Percentiles rank a stretch among this genome's conserved stretches.
These are phyloP conservation scores for Halictus quadricinctus DNA, from an alignment of 2,888 invertebrate species.

Conservation along the genomic window DNA sequence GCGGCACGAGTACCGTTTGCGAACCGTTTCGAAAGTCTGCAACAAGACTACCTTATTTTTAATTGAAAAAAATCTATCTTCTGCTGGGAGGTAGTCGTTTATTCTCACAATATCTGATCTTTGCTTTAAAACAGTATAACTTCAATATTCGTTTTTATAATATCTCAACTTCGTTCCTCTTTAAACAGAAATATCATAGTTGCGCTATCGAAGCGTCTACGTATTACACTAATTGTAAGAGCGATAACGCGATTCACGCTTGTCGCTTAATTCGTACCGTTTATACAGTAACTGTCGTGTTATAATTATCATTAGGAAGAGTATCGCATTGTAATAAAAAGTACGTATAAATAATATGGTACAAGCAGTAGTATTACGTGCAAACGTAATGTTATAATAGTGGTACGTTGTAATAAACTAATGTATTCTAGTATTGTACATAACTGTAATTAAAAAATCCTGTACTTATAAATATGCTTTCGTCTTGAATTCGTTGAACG, in stretches of 20 bases:
- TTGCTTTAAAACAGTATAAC: conserved; percentile 6
- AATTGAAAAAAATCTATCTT: neutral
- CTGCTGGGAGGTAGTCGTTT: conserved; percentile 37
- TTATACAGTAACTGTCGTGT: neutral
- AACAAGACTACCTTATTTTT: neutral
- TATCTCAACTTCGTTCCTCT: neutral
- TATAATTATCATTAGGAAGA: neutral
- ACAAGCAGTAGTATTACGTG: conserved; percentile 14
- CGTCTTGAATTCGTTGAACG: neutral
- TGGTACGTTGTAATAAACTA: conserved; percentile 6
- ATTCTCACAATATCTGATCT: conserved; percentile 39
- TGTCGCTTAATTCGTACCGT: neutral
- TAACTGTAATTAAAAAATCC: conserved; percentile 11
- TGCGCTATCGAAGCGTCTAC: conserved; percentile 5
- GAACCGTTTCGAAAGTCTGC: neutral
- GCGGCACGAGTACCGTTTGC: neutral
- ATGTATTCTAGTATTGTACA: conserved; percentile 13
- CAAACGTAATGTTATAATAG: conserved; percentile 18
- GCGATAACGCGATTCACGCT: neutral
- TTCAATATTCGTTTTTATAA: neutral
- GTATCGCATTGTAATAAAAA: conserved; percentile 8
- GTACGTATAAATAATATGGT: conserved; percentile 21
- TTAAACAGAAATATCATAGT: conserved; percentile 14
- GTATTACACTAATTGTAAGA: neutral
- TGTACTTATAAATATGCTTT: conserved; percentile 14